Evolutionary conservation across 2,113 vertebrate genomes (phyloP).

Genomic region (Calyptommatus sinebrachiatus): DNA sequence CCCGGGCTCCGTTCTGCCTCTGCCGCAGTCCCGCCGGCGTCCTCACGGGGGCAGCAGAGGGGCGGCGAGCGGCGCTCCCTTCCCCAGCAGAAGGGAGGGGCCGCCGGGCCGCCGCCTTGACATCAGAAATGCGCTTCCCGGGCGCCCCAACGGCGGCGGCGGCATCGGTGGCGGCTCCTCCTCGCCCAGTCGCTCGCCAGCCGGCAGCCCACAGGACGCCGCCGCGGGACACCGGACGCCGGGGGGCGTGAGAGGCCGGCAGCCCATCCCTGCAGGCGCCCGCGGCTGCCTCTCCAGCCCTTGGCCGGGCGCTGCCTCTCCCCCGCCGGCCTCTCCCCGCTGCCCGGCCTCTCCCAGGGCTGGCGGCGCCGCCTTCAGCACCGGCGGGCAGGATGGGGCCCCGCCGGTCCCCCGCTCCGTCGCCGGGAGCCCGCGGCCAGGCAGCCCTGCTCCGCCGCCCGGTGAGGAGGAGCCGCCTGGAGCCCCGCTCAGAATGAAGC

Average conservation of each 20-base stretch:
- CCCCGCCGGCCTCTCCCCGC: too few species aligned
- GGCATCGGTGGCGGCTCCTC: background rate
- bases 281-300: too few species aligned
- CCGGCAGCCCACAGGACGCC: too few species aligned
- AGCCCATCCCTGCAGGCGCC: too few species aligned
- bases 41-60: slow-evolving; percentile 37
- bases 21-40: too few species aligned
- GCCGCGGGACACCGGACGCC: background rate
- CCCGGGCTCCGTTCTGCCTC: too few species aligned
- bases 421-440: slow-evolving; percentile 48
- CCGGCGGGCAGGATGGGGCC: slow-evolving; percentile 28
- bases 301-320: too few species aligned
- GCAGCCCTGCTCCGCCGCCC: slow-evolving; percentile 69
- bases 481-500: slow-evolving; percentile 81
- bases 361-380: too few species aligned
- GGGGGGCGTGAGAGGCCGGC: slow-evolving; percentile 15
- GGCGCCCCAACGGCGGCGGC: background rate
- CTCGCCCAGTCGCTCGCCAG: too few species aligned
- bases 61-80: background rate
- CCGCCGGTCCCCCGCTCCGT: slow-evolving; percentile 32
- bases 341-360: too few species aligned
- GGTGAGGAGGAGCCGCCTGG: slow-evolving; percentile 69
- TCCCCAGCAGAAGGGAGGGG: background rate
- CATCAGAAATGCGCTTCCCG: slow-evolving; percentile 74
- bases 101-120: slow-evolving; percentile 41